Conservation (phyloP, 2,888 invertebrate genomes). For the Papilio gigon region DNA sequence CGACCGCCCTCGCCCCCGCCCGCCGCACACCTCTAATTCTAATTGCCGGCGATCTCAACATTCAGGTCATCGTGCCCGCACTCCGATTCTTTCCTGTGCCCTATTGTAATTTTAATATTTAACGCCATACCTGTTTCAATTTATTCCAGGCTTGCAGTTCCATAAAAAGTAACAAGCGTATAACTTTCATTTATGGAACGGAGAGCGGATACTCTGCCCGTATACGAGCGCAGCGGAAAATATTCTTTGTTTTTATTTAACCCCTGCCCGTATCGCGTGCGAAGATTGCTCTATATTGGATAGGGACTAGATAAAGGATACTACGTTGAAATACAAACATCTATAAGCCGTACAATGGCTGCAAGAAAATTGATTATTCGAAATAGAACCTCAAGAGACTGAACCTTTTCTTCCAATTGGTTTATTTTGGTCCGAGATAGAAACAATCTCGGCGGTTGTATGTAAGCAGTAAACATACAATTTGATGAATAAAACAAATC, state of each 20-base stretch:
- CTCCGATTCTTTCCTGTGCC: constrained; percentile 63
- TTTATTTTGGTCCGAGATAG: constrained; percentile 25
- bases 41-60: constrained; percentile 76
- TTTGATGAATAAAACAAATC: constrained; percentile 18
- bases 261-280: constrained; percentile 34
- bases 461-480: constrained; percentile 23
- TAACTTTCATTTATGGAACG: constrained; percentile 63
- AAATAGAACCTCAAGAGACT: constrained; percentile 35
- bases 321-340: constrained; percentile 33
- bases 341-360: constrained; percentile 29
- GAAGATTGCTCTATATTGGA: constrained; percentile 41
- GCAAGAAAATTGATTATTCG: constrained; percentile 41
- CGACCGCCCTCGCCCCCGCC: constrained; percentile 48
- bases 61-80: constrained; percentile 78
- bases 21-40: constrained; percentile 68
- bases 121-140: constrained; percentile 60
- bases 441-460: constrained; percentile 10
- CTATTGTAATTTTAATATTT: constrained; percentile 70
- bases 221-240: constrained; percentile 49
- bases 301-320: constrained; percentile 39
- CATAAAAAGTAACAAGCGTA: constrained; percentile 68
- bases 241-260: constrained; percentile 46
- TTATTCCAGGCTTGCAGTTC: constrained; percentile 60
- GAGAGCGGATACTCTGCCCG: constrained; percentile 48
- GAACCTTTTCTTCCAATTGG: constrained; percentile 37